Base-by-base conservation (phyloP, 2,888 invertebrate genomes). In the Mamestra brassicae region DNA sequence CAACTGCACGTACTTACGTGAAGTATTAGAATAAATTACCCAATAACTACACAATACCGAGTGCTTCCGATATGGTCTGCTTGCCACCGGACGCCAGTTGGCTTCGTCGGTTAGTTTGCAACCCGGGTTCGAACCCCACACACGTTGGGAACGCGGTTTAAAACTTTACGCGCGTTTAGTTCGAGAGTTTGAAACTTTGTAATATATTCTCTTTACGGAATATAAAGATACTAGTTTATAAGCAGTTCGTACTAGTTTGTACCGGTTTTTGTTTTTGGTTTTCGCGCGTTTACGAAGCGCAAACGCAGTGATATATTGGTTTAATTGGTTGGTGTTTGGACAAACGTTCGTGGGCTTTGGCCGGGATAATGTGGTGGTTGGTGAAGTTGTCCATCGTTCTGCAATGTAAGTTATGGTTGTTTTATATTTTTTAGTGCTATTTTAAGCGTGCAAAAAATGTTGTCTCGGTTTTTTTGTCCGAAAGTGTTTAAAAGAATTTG, bases 101-200 rank as follows among this genome's bases (percentile, higher is more conserved):
- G 88, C 90, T 87, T 80, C 88, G 93, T 89, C 94, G 94, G 95
- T 95, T 95, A 96, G 96, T 96, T 92, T 88, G 91, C 87, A 89
- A 80, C 88, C 91, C 92, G 93, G 94, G 90, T 93, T 94, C 91
- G 92, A 95, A 95, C 95, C 95, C 95, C 95, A 93, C 95, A 96
- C 96, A 96, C 96, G 95, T 92, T 89, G 87, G 88, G 86, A 83
- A 81, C 83, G 86, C 78, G 85, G 83, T 79, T 81, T 65, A 54
- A 72, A 80, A 83, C 83, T 81, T 76, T 73, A 73, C 81, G 83
- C 76, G 76, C 80, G 76, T 76, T 78, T 78, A 80, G 75, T 81
- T 72, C 76, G 74, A 76, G 68, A 72, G 69, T 85, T 80, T 55
- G 70, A 71, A 82, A 79, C 64, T 86, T 84, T 72, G 77, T 69